Evolutionary conservation across 2,797 vertebrate genomes (phyloP).

Genomic region (Anabas testudineus): DNA sequence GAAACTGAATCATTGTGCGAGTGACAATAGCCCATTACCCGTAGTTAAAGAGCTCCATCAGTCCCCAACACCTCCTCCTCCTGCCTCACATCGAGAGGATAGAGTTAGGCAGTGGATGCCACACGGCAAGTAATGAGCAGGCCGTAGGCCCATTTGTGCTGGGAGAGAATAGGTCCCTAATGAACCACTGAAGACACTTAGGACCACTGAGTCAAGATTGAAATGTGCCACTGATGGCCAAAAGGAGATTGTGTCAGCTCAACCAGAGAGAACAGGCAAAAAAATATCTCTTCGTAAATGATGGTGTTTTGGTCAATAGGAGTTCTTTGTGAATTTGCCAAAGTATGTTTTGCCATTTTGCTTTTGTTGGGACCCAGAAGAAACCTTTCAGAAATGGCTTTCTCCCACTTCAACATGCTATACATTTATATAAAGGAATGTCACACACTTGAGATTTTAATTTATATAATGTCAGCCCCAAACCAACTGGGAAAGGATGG

Average conservation of each 20-base stretch:
- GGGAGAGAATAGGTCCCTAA: conserved; percentile 75
- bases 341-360: conserved; percentile 27
- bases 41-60: conserved; percentile 77
- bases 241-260: conserved; percentile 67
- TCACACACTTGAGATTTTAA: conserved; percentile 31
- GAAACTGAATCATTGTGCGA: conserved; percentile 70
- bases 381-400: conserved; percentile 5
- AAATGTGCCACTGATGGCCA: conserved; percentile 73
- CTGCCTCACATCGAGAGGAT: conserved; percentile 56
- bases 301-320: conserved; percentile 39
- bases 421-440: conserved; percentile 31
- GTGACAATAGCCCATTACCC: conserved; percentile 73
- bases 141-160: conserved; percentile 73
- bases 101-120: conserved; percentile 59
- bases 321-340: conserved; percentile 44
- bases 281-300: conserved; percentile 42
- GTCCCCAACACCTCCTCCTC: conserved; percentile 50
- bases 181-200: conserved; percentile 75
- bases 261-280: conserved; percentile 43
- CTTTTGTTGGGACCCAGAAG: not conserved
- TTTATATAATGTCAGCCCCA: conserved; percentile 44
- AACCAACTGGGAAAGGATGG: conserved; percentile 14
- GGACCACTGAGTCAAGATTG: conserved; percentile 69
- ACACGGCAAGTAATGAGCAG: conserved; percentile 77
- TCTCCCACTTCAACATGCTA: conserved; percentile 17